Base-by-base conservation (phyloP, 2,797 vertebrate species). In the Pseudocheirus occidentalis region DNA sequence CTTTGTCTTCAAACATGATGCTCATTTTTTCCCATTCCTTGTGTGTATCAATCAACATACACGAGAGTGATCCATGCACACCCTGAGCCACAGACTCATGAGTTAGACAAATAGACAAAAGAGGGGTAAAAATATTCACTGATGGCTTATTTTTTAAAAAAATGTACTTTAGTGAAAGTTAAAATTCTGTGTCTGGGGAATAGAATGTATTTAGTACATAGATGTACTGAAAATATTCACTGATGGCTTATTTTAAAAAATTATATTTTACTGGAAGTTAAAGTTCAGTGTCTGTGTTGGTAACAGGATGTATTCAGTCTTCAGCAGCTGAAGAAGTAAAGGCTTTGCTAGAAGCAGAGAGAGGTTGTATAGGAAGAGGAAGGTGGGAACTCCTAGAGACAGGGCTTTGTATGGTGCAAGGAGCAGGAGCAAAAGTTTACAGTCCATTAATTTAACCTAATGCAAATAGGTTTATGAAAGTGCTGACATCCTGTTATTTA, bases 381-480 rank as follows among this genome's bases (percentile, higher is more conserved):
- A 50, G 13, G 89, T 28, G 55, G 24, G 14, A 73, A 31, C 57
- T 1, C 1, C 28, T 50, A 59, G 21, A 62, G 66, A 57, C 1
- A 9, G 28, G 55, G 66, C 27, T 91, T 40, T 9, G 90, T 91
- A 21, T 21, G n/a, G 12, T 46, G 16, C 50, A n/a, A n/a, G n/a
- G n/a, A 40, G 55, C 95, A 94, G 97, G 96, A 97, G 95, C 73
- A 92, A 93, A 97, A 91, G 94, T 90, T 97, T 97, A 24, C 54
- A 96, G 93, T 55, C 95, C 96, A 95, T 98, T 96, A 96, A 97
- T 97, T 94, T 94, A 97, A 95, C 55, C 55, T 94, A 93, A 97
- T 97, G 97, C 96, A 98, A 98, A 98, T 40, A 14, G 55, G 95
- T 96, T 98, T 98, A 95, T 95, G 96, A 73, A 97, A 91, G 94